Percentiles rank a stretch among this genome's conserved stretches.
Evolutionary conservation across 2,113 vertebrate genomes (phyloP).

Genomic region (Cephalophus harveyi): DNA sequence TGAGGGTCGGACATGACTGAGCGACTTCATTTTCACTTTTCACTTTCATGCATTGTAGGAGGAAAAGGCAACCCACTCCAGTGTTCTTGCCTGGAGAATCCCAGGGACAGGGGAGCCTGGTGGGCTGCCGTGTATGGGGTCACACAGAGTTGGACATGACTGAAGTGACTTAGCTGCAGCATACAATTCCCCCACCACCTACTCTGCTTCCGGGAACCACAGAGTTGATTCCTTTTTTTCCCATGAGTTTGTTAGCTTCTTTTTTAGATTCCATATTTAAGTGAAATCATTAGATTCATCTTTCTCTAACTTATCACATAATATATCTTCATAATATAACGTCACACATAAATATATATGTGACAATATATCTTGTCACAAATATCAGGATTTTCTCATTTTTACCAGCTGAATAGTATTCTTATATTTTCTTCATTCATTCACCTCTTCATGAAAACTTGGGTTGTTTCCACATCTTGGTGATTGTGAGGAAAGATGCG

Average conservation of each 20-base stretch:
- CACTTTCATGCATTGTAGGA: too few relatives aligned
- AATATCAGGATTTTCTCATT: background rate
- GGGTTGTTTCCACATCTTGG: background rate
- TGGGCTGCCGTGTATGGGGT: too few relatives aligned
- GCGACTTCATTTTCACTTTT: too few relatives aligned
- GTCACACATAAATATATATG: fast-evolving
- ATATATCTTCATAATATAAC: background rate
- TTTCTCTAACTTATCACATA: background rate
- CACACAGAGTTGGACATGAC: too few relatives aligned
- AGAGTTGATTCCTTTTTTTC: fast-evolving
- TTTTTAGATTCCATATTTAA: background rate
- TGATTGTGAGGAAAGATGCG: fast-evolving
- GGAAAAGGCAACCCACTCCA: too few relatives aligned
- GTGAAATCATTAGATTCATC: background rate
- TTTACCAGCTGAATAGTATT: background rate
- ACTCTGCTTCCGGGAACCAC: background rate
- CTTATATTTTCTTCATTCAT: background rate
- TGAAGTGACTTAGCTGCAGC: too few relatives aligned
- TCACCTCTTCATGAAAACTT: background rate
- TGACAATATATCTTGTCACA: background rate
- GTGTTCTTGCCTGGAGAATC: too few relatives aligned
- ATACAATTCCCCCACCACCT: background rate
- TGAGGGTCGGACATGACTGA: too few relatives aligned
- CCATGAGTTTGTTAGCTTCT: background rate
- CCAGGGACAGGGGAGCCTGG: too few relatives aligned